phyloP scores from a whole-genome alignment of 2,888 invertebrate genomes.

The Maniola hyperantus region DNA sequence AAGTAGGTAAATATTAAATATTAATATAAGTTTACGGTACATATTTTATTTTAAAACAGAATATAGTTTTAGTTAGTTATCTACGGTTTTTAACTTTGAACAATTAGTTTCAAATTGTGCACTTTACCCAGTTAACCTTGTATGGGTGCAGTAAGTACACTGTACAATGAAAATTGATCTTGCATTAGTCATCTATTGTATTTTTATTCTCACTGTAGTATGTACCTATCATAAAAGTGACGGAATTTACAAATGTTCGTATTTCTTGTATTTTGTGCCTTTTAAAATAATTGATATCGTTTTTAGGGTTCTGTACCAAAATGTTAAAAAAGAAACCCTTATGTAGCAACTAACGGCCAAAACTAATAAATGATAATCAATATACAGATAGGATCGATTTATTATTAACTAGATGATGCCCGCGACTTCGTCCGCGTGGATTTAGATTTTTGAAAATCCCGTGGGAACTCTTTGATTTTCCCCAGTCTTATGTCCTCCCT shows the following conservation, averaged over 20 bases:
- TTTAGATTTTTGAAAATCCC: no score
- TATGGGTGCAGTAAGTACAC: constrained; percentile 38
- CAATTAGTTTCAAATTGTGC: constrained; percentile 37
- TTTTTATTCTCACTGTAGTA: constrained; percentile 34
- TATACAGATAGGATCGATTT: no score
- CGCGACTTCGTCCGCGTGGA: no score
- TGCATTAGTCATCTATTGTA: constrained; percentile 43
- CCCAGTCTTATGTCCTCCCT: no score
- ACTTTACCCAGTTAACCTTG: constrained; percentile 40
- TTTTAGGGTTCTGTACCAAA: no score
- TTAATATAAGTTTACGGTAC: not conserved
- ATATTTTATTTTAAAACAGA: constrained; percentile 4
- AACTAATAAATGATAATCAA: no score
- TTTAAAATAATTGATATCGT: no score
- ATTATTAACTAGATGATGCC: no score
- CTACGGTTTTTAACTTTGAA: constrained; percentile 27
- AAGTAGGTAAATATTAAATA: no score
- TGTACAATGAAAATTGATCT: constrained; percentile 39
- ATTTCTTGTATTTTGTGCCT: not conserved
- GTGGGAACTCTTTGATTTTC: no score
- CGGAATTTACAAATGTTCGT: not conserved
- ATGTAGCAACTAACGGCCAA: no score
- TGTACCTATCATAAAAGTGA: constrained; percentile 27
- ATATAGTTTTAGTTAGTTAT: not conserved
- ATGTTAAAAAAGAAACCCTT: no score